Conservation (phyloP, 2,888 invertebrate genomes). For the Catocala nupta region DNA sequence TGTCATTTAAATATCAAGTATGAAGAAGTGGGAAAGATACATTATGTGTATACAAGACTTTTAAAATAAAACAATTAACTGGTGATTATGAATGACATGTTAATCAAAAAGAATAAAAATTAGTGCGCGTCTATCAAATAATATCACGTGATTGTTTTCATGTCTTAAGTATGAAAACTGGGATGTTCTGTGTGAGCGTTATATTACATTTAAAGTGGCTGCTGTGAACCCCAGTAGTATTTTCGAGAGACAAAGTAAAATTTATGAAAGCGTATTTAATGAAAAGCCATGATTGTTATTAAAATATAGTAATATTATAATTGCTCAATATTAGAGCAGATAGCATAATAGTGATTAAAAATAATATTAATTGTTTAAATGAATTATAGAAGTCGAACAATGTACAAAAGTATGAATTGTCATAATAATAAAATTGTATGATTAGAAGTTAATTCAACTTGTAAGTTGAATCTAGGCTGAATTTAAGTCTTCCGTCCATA, state of each 20-base stretch:
- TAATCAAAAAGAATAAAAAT: too few species aligned
- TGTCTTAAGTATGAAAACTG: too few species aligned
- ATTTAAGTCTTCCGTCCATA: constrained; percentile 58
- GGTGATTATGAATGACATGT: too few species aligned
- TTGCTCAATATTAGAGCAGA: constrained; percentile 18
- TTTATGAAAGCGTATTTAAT: not conserved
- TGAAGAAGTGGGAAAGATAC: too few species aligned
- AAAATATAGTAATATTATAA: constrained; percentile 1
- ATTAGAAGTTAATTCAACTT: constrained; percentile 38
- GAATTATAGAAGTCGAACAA: constrained; percentile 43
- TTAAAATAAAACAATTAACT: too few species aligned
- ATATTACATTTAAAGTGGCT: too few species aligned
- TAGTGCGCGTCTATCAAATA: too few species aligned
- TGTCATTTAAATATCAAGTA: too few species aligned
- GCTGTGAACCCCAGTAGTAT: too few species aligned
- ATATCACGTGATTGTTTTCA: too few species aligned
- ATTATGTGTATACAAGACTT: too few species aligned
- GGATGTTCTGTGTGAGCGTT: too few species aligned
- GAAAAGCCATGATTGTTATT: constrained; percentile 6
- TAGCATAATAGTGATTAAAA: constrained; percentile 17
- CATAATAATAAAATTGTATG: constrained; percentile 50
- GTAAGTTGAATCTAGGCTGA: constrained; percentile 53
- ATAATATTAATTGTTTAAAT: constrained; percentile 21
- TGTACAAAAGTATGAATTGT: constrained; percentile 61
- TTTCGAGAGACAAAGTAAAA: not conserved